phyloP scores from a whole-genome alignment of 2,797 vertebrate genomes.

The Octomys mimax region DNA sequence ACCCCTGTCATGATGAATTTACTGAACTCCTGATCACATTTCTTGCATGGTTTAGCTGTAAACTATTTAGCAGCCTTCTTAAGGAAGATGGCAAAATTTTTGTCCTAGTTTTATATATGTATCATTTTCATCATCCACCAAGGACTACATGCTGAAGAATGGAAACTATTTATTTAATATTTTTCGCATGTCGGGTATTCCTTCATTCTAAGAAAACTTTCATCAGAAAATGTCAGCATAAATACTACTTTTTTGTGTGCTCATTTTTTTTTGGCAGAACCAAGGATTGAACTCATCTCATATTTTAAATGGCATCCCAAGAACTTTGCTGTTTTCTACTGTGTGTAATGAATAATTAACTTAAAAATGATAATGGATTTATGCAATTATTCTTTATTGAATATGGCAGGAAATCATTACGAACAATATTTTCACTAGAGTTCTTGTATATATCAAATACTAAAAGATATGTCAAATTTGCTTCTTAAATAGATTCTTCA shows the following conservation, averaged over 20 bases:
- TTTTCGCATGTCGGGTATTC: not conserved
- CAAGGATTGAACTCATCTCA: too few species aligned
- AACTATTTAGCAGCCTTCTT: not conserved
- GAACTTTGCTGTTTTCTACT: not conserved
- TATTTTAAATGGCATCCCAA: not conserved
- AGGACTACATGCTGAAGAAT: not conserved
- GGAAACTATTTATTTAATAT: not conserved
- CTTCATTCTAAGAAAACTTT: not conserved
- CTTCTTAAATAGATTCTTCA: conserved; percentile 62
- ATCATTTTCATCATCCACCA: not conserved
- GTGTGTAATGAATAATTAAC: conserved; percentile 75
- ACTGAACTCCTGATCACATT: not conserved
- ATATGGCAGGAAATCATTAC: conserved; percentile 84
- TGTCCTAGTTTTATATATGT: not conserved
- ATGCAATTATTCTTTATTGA: conserved; percentile 69
- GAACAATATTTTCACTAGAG: conserved; percentile 67
- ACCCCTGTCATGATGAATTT: not conserved
- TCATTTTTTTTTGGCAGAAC: not conserved
- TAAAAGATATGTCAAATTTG: conserved; percentile 72
- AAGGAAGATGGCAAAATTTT: not conserved
- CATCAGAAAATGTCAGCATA: not conserved
- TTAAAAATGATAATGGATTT: conserved; percentile 79
- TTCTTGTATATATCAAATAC: conserved; percentile 72
- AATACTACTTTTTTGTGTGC: conserved; percentile 2
- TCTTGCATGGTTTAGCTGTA: not conserved